phyloP scores from a whole-genome alignment of 2,888 invertebrate genomes.

The Phlogophora meticulosa region DNA sequence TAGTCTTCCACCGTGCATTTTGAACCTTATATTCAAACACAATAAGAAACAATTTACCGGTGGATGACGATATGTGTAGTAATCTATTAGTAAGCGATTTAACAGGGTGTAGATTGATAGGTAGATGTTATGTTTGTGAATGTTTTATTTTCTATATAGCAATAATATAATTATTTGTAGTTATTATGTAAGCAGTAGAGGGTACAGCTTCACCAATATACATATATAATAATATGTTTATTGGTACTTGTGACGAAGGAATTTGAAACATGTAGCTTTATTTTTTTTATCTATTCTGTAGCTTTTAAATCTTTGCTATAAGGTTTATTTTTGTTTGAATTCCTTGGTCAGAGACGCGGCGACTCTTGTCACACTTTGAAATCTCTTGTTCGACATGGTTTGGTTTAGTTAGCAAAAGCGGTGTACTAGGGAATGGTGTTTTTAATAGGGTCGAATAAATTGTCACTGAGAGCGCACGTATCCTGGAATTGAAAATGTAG shows the following conservation, averaged over 20 bases:
- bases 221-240: constrained; percentile 62
- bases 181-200: constrained; percentile 77
- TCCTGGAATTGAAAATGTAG: not conserved
- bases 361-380: constrained; percentile 76
- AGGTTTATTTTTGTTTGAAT: constrained; percentile 57
- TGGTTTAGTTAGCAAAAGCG: constrained; percentile 36
- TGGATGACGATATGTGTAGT: constrained; percentile 66
- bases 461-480: constrained; percentile 14
- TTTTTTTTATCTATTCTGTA: not conserved
- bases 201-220: constrained; percentile 77
- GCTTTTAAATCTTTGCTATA: not conserved
- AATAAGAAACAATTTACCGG: constrained; percentile 67
- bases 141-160: constrained; percentile 75
- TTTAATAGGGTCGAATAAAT: constrained; percentile 7
- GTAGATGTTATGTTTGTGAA: constrained; percentile 90
- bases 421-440: constrained; percentile 25
- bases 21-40: constrained; percentile 61
- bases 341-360: constrained; percentile 72
- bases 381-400: constrained; percentile 55
- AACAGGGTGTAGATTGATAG: constrained; percentile 82
- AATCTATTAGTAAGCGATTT: constrained; percentile 61
- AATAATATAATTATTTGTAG: constrained; percentile 73
- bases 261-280: constrained; percentile 61
- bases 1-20: constrained; percentile 64
- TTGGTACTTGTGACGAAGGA: constrained; percentile 72